Evolutionary conservation across 2,113 vertebrate genomes (phyloP), one percentile per base, ranked within the genome.

Genomic region (Hyaena hyaena): DNA sequence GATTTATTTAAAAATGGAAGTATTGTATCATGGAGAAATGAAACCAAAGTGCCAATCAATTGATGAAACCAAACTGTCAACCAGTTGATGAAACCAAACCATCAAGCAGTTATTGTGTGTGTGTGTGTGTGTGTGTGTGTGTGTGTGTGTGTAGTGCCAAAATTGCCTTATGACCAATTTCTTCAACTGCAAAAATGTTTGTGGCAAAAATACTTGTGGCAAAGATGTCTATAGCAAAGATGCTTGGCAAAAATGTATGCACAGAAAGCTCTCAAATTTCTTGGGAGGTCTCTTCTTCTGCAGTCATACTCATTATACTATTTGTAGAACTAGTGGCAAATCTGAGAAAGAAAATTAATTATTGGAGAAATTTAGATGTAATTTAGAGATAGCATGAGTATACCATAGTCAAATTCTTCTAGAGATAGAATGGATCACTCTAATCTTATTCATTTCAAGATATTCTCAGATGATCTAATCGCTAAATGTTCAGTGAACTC

Each of bases 381-480:
- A 24, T 9, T 96, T 53, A 68, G 35, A n/a, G 68, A 74, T 65
- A 93, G 12, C 9, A 84, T 11, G 28, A 68, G 17, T 31, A 11
- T 21, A 15, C 15, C 12, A 16, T 12, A 35, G 50, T 65, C 77
- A 82, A 77, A 63, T 90, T 96, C 55, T 69, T 61, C 61, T 92
- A 82, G 5, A 85, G 43, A 71, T 23, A 97, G 23, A 95, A 55
- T 5, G 28, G 39, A 55, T 8, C 45, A 86, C 8, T 83, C 61
- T 65, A 24, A 81, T 83, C 88, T 86, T 45, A 24, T 35, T 91
- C 48, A 73, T 65, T 86, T 71, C 19, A 96, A 96, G 28, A n/a
- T 50, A 58, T 28, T 5, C 17, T 53, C 10, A 84, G 17, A 45
- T 79, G 58, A n/a, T 15, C n/a, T 83, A 73, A 84, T 53, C 3